Base-by-base conservation (phyloP, 1,140 invertebrate species). In the Diabrotica virgifera region DNA sequence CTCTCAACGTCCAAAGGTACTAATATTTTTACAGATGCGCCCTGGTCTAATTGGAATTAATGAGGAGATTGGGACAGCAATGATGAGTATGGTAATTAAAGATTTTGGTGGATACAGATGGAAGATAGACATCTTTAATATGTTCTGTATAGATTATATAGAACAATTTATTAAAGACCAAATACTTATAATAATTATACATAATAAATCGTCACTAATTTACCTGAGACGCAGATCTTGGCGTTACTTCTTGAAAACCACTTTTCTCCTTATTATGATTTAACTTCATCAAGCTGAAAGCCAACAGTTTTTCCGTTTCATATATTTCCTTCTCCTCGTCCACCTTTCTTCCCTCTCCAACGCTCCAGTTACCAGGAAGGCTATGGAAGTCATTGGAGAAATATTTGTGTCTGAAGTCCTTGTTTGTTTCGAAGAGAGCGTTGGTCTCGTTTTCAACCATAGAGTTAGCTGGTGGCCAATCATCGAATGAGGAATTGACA, bases 261-360 rank as follows among this genome's bases (percentile, higher is more conserved):
- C 85, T 86, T 55, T 77, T 76, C 60, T 84, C 81, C 62, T 80
- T 81, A 72, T 82, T 83, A 72, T 86, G 85, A 71, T 86, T 86
- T 68, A 87, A 77, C 53, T 75, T 74, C 9, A 66, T 59, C n/a
- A 73, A 65, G 67, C 74, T 77, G 35, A 68, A 64, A 35, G 62
- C 60, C 5, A 71, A 58, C 13, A 55, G 54, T 46, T 66, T 66
- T n/a, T 66, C 12, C 38, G 60, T 13, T 13, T 69, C 11, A 52
- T 70, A 52, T 63, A 67, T 57, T 62, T 69, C 63, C 51, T 53
- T 59, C 59, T 70, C 65, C 51, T 67, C 71, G 40, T 52, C 70
- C 38, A 51, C 64, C 56, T 70, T 68, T 8, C 71, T 72, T 46
- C n/a, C 40, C 40, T 46, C 40, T 10, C n/a, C 40, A n/a, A n/a